Percentiles rank a stretch among this genome's conserved stretches.
Evolutionary conservation across 2,113 vertebrate genomes (phyloP).

Genomic region (Okapia johnstoni): DNA sequence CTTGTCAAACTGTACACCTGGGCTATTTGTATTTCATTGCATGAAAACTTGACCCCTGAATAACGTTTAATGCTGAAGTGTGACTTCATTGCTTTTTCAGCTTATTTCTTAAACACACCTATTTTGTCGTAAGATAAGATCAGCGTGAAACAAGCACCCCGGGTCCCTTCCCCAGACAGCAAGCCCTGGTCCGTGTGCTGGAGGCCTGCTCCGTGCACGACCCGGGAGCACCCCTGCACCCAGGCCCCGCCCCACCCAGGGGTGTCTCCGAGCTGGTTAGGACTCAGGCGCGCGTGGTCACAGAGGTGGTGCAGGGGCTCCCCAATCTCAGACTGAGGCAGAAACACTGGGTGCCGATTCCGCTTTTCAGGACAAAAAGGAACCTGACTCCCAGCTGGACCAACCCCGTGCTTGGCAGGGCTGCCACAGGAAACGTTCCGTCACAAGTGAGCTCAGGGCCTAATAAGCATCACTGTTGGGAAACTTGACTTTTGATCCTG

Average conservation of each 20-base stretch:
- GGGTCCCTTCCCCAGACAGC: neutral
- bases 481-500: too few species aligned
- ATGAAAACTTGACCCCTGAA: too few species aligned
- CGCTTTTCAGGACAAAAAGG: neutral
- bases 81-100: neutral
- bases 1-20: neutral
- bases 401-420: fast-evolving
- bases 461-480: fast-evolving
- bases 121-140: neutral
- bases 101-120: neutral
- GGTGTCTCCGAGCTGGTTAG: neutral
- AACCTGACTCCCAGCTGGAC: fast-evolving
- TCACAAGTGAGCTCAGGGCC: too few species aligned
- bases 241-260: neutral
- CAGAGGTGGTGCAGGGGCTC: neutral
- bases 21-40: fast-evolving
- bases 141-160: fast-evolving
- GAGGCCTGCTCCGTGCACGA: neutral
- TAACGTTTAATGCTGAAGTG: fast-evolving
- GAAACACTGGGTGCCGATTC: too few species aligned
- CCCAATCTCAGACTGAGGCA: neutral
- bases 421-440: too few species aligned
- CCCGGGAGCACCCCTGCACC: neutral
- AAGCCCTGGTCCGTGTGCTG: neutral
- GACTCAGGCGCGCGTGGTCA: neutral